Conservation (phyloP, 2,888 invertebrate genomes). For the Protophormia terraenovae region DNA sequence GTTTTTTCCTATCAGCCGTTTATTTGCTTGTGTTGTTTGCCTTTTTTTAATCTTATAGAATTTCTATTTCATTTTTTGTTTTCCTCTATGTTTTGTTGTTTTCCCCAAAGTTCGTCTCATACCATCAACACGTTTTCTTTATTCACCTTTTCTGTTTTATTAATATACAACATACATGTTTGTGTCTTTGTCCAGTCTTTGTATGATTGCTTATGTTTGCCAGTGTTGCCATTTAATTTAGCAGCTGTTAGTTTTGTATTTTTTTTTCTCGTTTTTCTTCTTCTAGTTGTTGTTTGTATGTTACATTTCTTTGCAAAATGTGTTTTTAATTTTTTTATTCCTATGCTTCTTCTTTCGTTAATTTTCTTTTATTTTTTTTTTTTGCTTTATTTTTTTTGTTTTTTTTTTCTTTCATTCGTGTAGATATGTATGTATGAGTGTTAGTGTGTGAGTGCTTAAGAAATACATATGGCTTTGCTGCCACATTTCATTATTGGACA, state of each 20-base stretch:
- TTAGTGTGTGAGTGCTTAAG: neutral
- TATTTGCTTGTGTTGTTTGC: slow-evolving; percentile 13
- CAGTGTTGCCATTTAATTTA: slow-evolving; percentile 53
- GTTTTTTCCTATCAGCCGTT: neutral
- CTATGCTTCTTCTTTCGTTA: slow-evolving; percentile 18
- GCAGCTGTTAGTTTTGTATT: neutral
- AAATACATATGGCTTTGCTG: slow-evolving; percentile 26
- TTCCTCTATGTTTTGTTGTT: neutral
- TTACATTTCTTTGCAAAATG: slow-evolving; percentile 60
- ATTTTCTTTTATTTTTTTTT: neutral
- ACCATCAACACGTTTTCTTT: slow-evolving; percentile 67
- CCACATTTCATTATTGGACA: slow-evolving; percentile 54
- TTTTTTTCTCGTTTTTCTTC: neutral
- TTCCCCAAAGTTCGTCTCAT: slow-evolving; percentile 60
- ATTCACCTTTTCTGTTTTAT: slow-evolving; percentile 58
- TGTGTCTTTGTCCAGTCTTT: neutral
- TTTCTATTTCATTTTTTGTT: slow-evolving; percentile 20
- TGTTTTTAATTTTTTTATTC: slow-evolving; percentile 41
- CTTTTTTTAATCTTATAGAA: slow-evolving; percentile 36
- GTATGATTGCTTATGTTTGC: slow-evolving; percentile 2
- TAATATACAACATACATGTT: slow-evolving; percentile 34
- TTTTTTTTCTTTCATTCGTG: slow-evolving; percentile 31
- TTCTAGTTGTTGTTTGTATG: no score
- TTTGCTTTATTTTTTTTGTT: slow-evolving; percentile 1
- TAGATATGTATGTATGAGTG: neutral